These are phyloP conservation scores for Clistopyga incitator DNA, from an alignment of 2,888 invertebrate species.

Conservation along the genomic window DNA sequence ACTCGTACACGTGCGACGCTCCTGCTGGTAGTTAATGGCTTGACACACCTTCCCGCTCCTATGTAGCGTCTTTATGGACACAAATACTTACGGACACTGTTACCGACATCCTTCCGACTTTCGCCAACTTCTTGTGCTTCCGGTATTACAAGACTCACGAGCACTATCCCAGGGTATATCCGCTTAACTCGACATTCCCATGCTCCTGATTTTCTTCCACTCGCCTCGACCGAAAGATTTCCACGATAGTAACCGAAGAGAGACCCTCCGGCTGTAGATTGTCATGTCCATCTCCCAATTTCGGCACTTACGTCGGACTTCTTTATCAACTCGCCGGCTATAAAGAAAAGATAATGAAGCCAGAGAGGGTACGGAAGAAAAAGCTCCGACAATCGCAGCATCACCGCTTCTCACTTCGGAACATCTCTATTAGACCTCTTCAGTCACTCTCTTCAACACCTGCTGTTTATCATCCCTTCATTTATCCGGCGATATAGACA, in stretches of 20 bases:
- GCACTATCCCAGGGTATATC: neutral
- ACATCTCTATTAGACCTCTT: slow-evolving; percentile 11
- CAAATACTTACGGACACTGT: neutral
- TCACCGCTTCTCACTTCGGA: slow-evolving; percentile 11
- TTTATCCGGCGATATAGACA: slow-evolving; percentile 41
- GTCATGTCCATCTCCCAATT: slow-evolving; percentile 55
- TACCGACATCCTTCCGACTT: slow-evolving; percentile 22
- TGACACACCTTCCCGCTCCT: slow-evolving; percentile 4
- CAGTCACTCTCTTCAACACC: slow-evolving; percentile 3
- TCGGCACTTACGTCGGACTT: slow-evolving; percentile 39
- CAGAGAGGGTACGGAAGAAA: neutral
- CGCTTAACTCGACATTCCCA: slow-evolving; percentile 2
- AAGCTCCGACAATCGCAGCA: slow-evolving; percentile 15
- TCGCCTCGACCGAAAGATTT: slow-evolving; percentile 18
- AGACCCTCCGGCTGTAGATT: slow-evolving; percentile 16
- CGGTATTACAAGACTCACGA: neutral
- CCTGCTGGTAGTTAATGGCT: neutral
- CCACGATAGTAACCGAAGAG: slow-evolving; percentile 35
- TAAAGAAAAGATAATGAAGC: slow-evolving; percentile 5
- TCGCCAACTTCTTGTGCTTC: slow-evolving; percentile 1
- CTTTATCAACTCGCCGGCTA: slow-evolving; percentile 1
- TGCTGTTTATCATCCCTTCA: slow-evolving; percentile 35
- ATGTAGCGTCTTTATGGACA: neutral
- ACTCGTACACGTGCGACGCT: slow-evolving; percentile 9
- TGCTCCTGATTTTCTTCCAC: slow-evolving; percentile 6